Evolutionary conservation across 2,888 invertebrate genomes (phyloP).

Genomic region (Clanis bilineata): DNA sequence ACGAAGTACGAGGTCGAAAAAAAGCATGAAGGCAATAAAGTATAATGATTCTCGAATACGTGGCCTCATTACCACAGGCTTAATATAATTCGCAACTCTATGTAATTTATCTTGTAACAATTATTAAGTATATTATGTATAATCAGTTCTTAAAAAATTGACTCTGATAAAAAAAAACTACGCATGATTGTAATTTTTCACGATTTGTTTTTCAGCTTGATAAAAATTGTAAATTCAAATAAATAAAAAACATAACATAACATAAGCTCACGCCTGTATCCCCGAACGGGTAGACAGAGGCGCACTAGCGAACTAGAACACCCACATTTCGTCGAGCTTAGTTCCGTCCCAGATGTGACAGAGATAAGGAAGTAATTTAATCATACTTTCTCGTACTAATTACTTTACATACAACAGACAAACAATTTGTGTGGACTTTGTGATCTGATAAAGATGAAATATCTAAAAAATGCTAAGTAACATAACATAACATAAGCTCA

Average conservation of each 20-base stretch:
- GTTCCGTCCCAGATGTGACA: too few species aligned
- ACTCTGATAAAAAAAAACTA: too few species aligned
- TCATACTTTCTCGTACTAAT: background rate
- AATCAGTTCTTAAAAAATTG: too few species aligned
- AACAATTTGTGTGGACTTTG: too few species aligned
- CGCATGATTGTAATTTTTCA: too few species aligned
- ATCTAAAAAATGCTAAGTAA: background rate
- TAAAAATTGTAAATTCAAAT: background rate
- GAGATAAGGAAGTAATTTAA: background rate
- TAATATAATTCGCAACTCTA: slow-evolving; percentile 38
- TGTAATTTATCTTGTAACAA: slow-evolving; percentile 18
- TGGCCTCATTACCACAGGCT: slow-evolving; percentile 51
- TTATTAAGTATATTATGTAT: slow-evolving; percentile 13
- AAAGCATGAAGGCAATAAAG: slow-evolving; percentile 51
- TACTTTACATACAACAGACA: too few species aligned
- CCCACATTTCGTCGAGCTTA: too few species aligned
- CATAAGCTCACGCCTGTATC: too few species aligned
- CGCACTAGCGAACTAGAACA: too few species aligned
- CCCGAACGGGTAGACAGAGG: too few species aligned
- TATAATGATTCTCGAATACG: slow-evolving; percentile 50
- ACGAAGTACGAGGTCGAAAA: slow-evolving; percentile 36
- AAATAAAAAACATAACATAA: background rate
- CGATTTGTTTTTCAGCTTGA: too few species aligned
- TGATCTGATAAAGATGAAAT: too few species aligned
- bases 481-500: background rate